These are phyloP conservation scores for Carollia perspicillata DNA, from an alignment of 2,113 vertebrate species.

Conservation along the genomic window DNA sequence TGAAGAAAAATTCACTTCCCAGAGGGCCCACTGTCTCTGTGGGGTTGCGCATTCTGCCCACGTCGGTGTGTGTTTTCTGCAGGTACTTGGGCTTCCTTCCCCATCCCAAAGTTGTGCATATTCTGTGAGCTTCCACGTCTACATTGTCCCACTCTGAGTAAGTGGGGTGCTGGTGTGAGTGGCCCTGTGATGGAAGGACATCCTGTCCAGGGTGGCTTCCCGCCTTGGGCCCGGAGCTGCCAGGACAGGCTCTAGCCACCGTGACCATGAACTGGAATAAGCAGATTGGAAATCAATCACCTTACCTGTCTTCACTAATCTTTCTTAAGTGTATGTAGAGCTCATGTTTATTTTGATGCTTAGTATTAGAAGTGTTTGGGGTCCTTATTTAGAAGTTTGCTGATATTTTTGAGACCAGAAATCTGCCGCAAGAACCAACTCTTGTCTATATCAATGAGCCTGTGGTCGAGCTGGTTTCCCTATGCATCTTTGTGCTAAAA, in stretches of 20 bases:
- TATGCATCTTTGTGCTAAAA: neutral
- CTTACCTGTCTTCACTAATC: neutral
- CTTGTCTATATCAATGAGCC: neutral
- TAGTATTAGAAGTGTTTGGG: neutral
- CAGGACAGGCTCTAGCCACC: neutral
- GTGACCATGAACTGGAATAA: neutral
- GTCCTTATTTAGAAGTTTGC: neutral
- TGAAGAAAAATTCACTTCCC: neutral
- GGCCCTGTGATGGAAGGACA: neutral
- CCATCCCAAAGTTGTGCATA: neutral
- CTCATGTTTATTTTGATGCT: neutral
- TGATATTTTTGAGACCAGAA: neutral
- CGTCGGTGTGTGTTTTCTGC: neutral
- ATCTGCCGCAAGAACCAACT: neutral
- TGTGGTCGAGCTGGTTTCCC: neutral
- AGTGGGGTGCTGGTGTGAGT: neutral
- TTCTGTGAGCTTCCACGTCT: neutral
- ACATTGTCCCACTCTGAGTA: neutral
- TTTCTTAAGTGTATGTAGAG: neutral
- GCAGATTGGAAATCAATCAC: neutral
- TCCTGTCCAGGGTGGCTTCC: neutral
- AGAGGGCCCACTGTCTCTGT: neutral
- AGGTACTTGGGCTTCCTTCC: neutral
- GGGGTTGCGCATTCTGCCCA: neutral
- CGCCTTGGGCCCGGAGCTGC: neutral